A percentile compares a stretch with the other conserved stretches of the same genome.
phyloP scores from a whole-genome alignment of 1,140 invertebrate genomes.

The Andricus grossulariae region DNA sequence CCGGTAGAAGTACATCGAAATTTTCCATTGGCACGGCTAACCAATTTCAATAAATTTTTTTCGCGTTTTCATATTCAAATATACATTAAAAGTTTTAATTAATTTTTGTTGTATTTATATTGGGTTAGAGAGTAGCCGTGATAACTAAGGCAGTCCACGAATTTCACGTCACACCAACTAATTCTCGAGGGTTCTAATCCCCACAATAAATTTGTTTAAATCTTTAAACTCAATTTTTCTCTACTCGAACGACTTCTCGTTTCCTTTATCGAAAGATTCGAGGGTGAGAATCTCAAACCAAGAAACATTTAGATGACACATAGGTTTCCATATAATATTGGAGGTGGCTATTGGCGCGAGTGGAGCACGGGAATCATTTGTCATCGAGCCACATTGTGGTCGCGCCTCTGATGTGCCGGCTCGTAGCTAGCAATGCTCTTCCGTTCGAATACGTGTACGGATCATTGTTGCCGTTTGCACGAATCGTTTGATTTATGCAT shows the following conservation, averaged over 20 bases:
- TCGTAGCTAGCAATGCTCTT: slow-evolving; percentile 34
- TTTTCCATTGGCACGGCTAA: too few species aligned
- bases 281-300: background rate
- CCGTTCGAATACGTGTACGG: slow-evolving; percentile 40
- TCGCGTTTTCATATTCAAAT: too few species aligned
- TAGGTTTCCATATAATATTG: slow-evolving; percentile 43
- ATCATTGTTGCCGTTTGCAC: slow-evolving; percentile 65
- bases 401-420: slow-evolving; percentile 66
- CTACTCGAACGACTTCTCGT: slow-evolving; percentile 7
- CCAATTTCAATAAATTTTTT: too few species aligned
- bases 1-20: too few species aligned
- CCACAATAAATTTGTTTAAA: background rate
- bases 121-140: too few species aligned
- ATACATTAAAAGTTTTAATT: too few species aligned
- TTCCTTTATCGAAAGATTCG: background rate
- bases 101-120: too few species aligned
- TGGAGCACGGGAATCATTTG: slow-evolving; percentile 67
- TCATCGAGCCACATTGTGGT: slow-evolving; percentile 73
- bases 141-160: too few species aligned
- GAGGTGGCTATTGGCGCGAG: slow-evolving; percentile 46
- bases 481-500: slow-evolving; percentile 73
- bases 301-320: slow-evolving; percentile 55
- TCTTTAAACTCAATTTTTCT: background rate
- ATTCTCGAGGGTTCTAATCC: too few species aligned
- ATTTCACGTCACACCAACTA: too few species aligned